Evolutionary conservation across 2,888 invertebrate species (phyloP), one percentile per base, ranked within the genome.

Genomic region (Neoascia interrupta): DNA sequence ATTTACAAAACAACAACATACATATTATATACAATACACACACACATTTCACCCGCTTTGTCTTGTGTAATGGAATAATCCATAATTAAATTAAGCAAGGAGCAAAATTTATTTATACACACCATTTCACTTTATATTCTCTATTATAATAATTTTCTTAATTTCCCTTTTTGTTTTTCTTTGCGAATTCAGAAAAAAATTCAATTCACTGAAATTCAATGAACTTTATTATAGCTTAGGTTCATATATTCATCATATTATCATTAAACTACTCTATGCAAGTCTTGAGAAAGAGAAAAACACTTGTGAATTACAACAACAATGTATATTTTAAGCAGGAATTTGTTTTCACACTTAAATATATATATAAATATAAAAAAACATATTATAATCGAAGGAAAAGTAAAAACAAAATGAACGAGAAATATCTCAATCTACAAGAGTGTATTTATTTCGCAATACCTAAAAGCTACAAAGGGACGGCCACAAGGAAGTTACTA

Each of bases 41-140:
- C 11, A 76, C 58, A 76, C 36, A 41, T 34, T 72, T 72, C 64
- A 76, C 53, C 58, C 51, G 51, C 53, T 64, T 45, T 64, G 63
- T 66, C 53, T 64, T 63, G 56, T 64, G 63, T 45, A 64, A 58
- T 19, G 41, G 56, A 69, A 63, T 56, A 61, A 56, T 61, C 54
- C 39, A 58, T 63, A 74, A 49, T 68, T 58, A 58, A 64, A 64
- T 53, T 76, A 45, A 53, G 72, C 70, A 76, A 63, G 76, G 21
- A 76, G 58, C 76, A 70, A 76, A 64, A 70, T 72, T 76, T 72
- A 76, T 76, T 76, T 76, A 76, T 64, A 76, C 43, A 68, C 61
- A 72, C 70, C 23, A 56, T 49, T 49, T 54, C 34, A 41, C 54
- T 76, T 15, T 23, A 16, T 51, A 56, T 45, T 43, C 51, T 28